Conservation (phyloP, 2,888 invertebrate genomes). For the Gonocerus acuteangulatus region DNA sequence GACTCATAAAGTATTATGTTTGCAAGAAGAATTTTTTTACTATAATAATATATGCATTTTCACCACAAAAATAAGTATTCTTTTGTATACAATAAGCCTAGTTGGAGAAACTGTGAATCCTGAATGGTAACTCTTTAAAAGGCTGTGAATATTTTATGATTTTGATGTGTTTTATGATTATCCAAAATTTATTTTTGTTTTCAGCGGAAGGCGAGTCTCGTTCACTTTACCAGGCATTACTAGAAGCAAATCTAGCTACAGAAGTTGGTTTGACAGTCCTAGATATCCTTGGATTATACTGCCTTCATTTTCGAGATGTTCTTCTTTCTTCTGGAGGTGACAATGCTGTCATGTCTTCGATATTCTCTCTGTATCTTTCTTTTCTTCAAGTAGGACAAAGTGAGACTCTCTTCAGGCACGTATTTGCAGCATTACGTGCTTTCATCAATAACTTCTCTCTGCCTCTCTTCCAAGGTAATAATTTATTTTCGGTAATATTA, state of each 20-base stretch:
- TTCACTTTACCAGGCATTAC: conserved; percentile 54
- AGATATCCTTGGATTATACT: conserved; percentile 79
- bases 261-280: conserved; percentile 83
- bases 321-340: conserved; percentile 55
- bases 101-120: no score
- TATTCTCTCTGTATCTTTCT: conserved; percentile 79
- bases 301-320: conserved; percentile 60
- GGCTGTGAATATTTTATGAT: no score
- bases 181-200: no score
- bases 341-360: conserved; percentile 67
- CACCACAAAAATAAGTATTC: no score
- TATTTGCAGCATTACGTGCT: conserved; percentile 83
- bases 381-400: conserved; percentile 84
- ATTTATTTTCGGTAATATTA: no score
- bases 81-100: no score
- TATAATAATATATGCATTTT: no score
- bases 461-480: conserved; percentile 68
- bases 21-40: no score
- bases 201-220: conserved; percentile 43
- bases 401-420: conserved; percentile 79
- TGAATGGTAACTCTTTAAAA: no score
- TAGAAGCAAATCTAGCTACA: conserved; percentile 75
- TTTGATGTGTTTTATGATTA: no score
- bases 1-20: no score
- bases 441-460: conserved; percentile 85